Base-by-base conservation (phyloP, 2,797 vertebrate genomes). In the Acanthopagrus latus region DNA sequence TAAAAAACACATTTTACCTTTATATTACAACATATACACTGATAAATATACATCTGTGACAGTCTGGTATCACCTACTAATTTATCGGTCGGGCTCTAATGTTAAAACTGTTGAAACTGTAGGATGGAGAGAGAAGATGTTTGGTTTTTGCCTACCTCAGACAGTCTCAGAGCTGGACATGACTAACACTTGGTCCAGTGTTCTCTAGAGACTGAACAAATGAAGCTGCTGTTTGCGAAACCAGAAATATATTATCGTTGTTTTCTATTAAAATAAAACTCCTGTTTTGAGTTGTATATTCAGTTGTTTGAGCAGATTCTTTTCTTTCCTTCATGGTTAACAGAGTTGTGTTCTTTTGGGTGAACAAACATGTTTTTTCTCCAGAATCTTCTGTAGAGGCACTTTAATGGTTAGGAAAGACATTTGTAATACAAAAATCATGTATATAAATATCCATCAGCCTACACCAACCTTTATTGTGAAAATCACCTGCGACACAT, bases 381-480 rank as follows among this genome's bases (percentile, higher is more conserved):
- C 29, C 46, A 56, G 7, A 64, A 54, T 46, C 27, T 20, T 33
- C 3, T 77, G 33, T 41, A 27, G 29, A 60, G 3, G 3, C 2
- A 47, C 56, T 64, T 66, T 64, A 81, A 57, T 62, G 12, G 11
- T 33, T 16, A 43, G 47, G 48, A 46, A 76, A 58, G 7, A 17
- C 18, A 64, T 41, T 69, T 56, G 43, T 68, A 47, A 38, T 23
- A 66, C 9, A 78, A 64, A 81, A 74, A 83, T 64, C 52, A 71
- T 51, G 79, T 60, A 14, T 6, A 52, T 43, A 33, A 51, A 63
- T 29, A 50, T n/a, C 1, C 1, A 64, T 54, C 4, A 56, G 16
- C 7, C 27, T 60, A 9, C 70, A 43, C 38, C 55, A 65, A 33
- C 63, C 17, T 51, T 33, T 17, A 51, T 13, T 59, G 48, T 64